These are phyloP conservation scores for Actinia equina DNA, from an alignment of 64 coral and sea anemone genomes.

Conservation along the genomic window DNA sequence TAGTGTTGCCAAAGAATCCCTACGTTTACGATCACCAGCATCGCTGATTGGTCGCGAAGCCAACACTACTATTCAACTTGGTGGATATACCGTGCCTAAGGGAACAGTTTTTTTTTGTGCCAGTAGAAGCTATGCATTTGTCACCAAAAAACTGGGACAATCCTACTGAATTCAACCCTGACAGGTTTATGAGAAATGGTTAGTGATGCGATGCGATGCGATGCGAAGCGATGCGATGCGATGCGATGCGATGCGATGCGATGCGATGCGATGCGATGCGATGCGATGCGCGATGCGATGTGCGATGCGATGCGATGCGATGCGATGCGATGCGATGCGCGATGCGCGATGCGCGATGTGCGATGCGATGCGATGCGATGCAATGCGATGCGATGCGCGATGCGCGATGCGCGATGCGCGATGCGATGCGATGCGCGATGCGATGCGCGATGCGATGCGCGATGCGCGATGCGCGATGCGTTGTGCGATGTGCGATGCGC, in stretches of 20 bases:
- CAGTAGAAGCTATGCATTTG: slow-evolving; percentile 33
- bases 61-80: slow-evolving; percentile 25
- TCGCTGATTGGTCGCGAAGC: background rate
- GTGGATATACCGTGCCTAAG: slow-evolving; percentile 49
- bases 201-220: background rate
- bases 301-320: background rate
- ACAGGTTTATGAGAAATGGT: slow-evolving; percentile 62
- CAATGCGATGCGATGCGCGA: too few species aligned
- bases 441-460: background rate
- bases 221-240: background rate
- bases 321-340: background rate
- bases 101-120: slow-evolving; percentile 42
- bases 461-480: background rate
- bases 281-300: background rate
- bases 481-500: background rate
- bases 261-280: background rate
- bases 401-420: too few species aligned
- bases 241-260: background rate
- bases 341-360: too few species aligned
- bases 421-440: too few species aligned
- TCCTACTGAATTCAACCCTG: slow-evolving; percentile 55
- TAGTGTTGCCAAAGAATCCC: slow-evolving; percentile 58
- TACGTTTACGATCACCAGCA: slow-evolving; percentile 64
- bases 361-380: too few species aligned
- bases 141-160: slow-evolving; percentile 54